These are phyloP conservation scores for Nomada lathburiana DNA, from an alignment of 2,888 invertebrate species.

Conservation along the genomic window DNA sequence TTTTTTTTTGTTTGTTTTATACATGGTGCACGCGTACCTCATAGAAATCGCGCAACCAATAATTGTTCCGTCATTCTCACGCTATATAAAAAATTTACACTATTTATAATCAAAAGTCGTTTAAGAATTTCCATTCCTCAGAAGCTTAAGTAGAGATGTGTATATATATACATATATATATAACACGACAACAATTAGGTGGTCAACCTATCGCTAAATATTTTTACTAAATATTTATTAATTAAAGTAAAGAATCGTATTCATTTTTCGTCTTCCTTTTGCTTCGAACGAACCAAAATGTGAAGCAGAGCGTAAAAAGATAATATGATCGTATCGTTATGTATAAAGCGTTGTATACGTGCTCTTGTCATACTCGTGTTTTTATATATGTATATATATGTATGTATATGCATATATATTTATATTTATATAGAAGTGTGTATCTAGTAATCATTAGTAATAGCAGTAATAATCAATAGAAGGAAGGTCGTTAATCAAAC, in stretches of 20 bases:
- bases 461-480: conserved; percentile 79
- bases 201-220: conserved; percentile 72
- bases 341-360: conserved; percentile 77
- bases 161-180: conserved; percentile 38
- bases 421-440: conserved; percentile 70
- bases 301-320: conserved; percentile 46
- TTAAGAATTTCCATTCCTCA: conserved; percentile 73
- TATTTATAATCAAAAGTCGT: conserved; percentile 83
- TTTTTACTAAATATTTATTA: conserved; percentile 58
- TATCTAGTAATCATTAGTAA: conserved; percentile 80
- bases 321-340: conserved; percentile 60
- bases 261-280: background rate
- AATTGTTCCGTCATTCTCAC: conserved; percentile 74
- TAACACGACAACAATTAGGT: conserved; percentile 75
- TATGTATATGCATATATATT: conserved; percentile 63
- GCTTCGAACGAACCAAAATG: conserved; percentile 15
- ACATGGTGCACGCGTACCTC: conserved; percentile 74
- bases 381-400: conserved; percentile 61
- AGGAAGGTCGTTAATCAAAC: conserved; percentile 73
- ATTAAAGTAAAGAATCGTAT: conserved; percentile 1
- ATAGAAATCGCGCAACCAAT: conserved; percentile 73
- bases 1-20: conserved; percentile 71
- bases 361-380: conserved; percentile 66
- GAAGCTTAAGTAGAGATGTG: conserved; percentile 75
- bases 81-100: conserved; percentile 84